These are phyloP conservation scores for Silurus aristotelis DNA, from an alignment of 2,797 vertebrate genomes.

Conservation along the genomic window DNA sequence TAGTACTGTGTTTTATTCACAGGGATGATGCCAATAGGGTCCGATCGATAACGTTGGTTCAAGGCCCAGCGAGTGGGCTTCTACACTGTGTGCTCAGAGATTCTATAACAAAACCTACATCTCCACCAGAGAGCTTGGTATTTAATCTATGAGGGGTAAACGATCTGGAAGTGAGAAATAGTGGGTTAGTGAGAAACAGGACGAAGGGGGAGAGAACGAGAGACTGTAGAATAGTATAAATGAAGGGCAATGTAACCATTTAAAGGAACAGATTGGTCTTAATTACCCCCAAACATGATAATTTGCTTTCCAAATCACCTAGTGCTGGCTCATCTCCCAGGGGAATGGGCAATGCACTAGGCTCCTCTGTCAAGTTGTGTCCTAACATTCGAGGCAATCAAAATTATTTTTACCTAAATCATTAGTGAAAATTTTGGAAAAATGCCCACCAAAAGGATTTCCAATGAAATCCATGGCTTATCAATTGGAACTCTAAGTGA, in stretches of 20 bases:
- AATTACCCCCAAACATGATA: conserved; percentile 57
- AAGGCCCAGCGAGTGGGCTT: conserved; percentile 54
- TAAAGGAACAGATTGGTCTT: conserved; percentile 56
- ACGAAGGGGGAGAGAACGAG: conserved; percentile 53
- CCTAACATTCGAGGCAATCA: not conserved
- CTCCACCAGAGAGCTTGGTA: conserved; percentile 71
- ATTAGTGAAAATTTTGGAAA: not conserved
- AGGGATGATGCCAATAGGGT: conserved; percentile 71
- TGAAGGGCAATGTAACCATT: conserved; percentile 48
- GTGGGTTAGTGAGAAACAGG: not conserved
- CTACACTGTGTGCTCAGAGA: conserved; percentile 70
- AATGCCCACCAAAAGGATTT: not conserved
- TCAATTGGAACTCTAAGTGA: not conserved
- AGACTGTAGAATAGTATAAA: conserved; percentile 29
- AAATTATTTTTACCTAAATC: not conserved
- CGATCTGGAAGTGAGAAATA: conserved; percentile 8
- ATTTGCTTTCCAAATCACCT: conserved; percentile 63
- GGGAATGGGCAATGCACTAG: conserved; percentile 28
- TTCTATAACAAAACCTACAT: conserved; percentile 72
- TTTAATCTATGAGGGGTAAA: conserved; percentile 60
- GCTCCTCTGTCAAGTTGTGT: not conserved
- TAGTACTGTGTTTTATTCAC: conserved; percentile 74
- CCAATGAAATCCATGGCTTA: not conserved
- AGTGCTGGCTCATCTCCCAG: conserved; percentile 54
- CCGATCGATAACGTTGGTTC: conserved; percentile 71